Conservation (phyloP, 2,888 invertebrate genomes). For the Tricholauxania praeusta region DNA sequence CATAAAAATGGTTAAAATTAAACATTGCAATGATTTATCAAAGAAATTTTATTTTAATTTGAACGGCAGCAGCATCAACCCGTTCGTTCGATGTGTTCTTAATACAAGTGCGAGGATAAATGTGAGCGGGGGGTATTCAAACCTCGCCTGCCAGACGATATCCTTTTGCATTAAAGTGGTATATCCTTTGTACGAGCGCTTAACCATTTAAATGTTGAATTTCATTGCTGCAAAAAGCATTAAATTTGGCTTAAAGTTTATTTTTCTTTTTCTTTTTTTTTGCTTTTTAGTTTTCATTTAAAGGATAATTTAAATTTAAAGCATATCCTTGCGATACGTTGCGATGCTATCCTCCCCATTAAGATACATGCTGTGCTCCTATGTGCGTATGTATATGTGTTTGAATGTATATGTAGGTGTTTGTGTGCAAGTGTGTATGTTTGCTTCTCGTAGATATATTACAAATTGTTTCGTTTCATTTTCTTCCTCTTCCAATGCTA, state of each 20-base stretch:
- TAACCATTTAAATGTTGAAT: conserved; percentile 1
- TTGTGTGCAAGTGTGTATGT: conserved; percentile 45
- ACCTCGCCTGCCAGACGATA: too few relatives aligned
- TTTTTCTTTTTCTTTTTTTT: too few relatives aligned
- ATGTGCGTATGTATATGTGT: conserved; percentile 34
- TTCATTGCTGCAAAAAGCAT: conserved; percentile 26
- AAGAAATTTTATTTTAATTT: conserved; percentile 15
- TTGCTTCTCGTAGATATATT: conserved; percentile 61
- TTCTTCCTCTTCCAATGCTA: conserved; percentile 5
- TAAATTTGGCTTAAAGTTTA: conserved; percentile 33
- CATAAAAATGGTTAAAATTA: conserved; percentile 29
- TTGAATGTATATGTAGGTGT: conserved; percentile 38
- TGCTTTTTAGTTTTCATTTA: not conserved
- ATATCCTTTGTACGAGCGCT: too few relatives aligned
- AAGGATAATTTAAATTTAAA: conserved; percentile 39
- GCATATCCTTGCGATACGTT: conserved; percentile 20
- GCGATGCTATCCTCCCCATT: conserved; percentile 6
- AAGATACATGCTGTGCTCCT: conserved; percentile 11
- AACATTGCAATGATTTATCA: conserved; percentile 26
- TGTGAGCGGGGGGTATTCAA: too few relatives aligned
- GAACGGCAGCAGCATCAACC: too few relatives aligned
- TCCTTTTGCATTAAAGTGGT: too few relatives aligned
- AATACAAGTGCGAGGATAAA: too few relatives aligned
- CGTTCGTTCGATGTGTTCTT: too few relatives aligned
- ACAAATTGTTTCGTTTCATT: conserved; percentile 62